Base-by-base conservation (phyloP, 2,113 vertebrate genomes). In the Xyliphius kryptos region DNA sequence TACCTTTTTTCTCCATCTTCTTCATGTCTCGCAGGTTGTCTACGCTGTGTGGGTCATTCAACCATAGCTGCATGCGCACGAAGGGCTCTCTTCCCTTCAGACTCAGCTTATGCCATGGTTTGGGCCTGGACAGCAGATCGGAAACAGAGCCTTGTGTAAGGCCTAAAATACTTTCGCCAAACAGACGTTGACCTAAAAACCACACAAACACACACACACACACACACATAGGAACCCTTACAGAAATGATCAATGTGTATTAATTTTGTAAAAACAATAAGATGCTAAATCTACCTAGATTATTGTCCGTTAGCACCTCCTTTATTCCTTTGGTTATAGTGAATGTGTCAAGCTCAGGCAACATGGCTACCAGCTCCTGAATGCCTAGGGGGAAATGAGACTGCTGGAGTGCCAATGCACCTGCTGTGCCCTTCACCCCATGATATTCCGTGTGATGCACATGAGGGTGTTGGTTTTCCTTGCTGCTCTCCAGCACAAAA, bases 1-100 rank as follows among this genome's bases (percentile, higher is more conserved):
- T 74, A 97, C 96, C 95, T 87, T 99, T 99, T 83, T 99, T 99
- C 82, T 99, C 96, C 86, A 97, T 88, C 73, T 98, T 97, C 85
- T 99, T 99, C 94, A 99, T 93, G 69, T 95, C 91, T 1, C 95
- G 82, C 70, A 99, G 85, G 76, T 94, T 97, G 68, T 97, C 92
- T 14, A 99, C 91, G 0, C 95, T 98, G 76, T 96, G 93, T 4
- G 96, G 92, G 77, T 99, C 96, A 0, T 86, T 97, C 72, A 99
- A 91, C 96, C 96, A 99, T 50, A 99, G 88, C 83, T 97, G 94
- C 96, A 99, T 99, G 9, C 96, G 93, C 49, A 98, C 92, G 9
- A 99, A 99, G 0, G 96, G 96, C 79, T 99, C 95, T 62, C 96
- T 78, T 56, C 96, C 96, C 77, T 99, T 98, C 57, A 99, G 87